These are phyloP conservation scores for Ophion costatus DNA, from an alignment of 2,888 invertebrate genomes.

Conservation along the genomic window DNA sequence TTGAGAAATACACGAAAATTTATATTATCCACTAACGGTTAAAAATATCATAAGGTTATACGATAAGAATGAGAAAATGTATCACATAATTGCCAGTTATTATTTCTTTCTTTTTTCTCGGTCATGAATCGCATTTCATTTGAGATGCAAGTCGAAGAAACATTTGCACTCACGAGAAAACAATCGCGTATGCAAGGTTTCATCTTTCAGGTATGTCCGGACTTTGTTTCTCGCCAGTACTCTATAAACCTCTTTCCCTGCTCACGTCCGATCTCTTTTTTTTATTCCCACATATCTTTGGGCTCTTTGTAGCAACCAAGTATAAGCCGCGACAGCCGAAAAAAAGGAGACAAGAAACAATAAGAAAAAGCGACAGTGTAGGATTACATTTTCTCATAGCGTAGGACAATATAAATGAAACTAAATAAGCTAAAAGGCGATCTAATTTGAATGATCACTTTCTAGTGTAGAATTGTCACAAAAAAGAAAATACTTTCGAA, in stretches of 20 bases:
- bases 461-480: constrained; percentile 22
- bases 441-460: constrained; percentile 33
- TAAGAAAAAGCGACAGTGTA: constrained; percentile 67
- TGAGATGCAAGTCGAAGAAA: background rate
- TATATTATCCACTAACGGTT: constrained; percentile 60
- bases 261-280: constrained; percentile 1
- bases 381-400: constrained; percentile 70
- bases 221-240: background rate
- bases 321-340: background rate
- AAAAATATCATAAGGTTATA: constrained; percentile 57
- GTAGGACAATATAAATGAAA: constrained; percentile 58
- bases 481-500: constrained; percentile 32
- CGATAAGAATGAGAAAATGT: constrained; percentile 52
- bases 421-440: constrained; percentile 25
- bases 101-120: constrained; percentile 3
- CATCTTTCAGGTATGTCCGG: background rate
- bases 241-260: background rate
- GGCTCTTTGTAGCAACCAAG: constrained; percentile 4
- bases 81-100: constrained; percentile 12
- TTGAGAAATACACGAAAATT: constrained; percentile 32
- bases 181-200: constrained; percentile 2
- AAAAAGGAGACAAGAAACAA: constrained; percentile 51
- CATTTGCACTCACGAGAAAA: background rate
- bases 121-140: background rate
- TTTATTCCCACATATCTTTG: background rate